Conservation (phyloP, 2,113 vertebrate genomes). For the Gasterosteus aculeatus region DNA sequence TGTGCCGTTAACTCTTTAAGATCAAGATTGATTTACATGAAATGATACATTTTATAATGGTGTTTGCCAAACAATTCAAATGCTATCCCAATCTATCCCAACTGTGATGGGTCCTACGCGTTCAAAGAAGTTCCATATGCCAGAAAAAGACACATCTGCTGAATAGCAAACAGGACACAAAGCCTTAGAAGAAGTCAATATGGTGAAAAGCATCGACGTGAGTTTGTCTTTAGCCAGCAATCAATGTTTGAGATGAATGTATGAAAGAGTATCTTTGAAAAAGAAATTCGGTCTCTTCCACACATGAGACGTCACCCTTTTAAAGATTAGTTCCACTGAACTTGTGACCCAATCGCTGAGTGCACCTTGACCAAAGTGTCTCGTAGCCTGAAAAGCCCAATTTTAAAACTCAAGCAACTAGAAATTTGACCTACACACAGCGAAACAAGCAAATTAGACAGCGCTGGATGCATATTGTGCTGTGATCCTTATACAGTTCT, state of each 20-base stretch:
- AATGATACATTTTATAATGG: not conserved
- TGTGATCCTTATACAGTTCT: constrained; percentile 1
- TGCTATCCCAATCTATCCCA: no score
- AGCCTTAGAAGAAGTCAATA: not conserved
- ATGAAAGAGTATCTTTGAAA: constrained; percentile 1
- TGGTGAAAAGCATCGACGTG: no score
- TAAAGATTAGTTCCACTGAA: constrained; percentile 16
- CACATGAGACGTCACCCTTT: constrained; percentile 36
- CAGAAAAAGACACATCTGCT: not conserved
- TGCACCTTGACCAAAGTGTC: constrained; percentile 19
- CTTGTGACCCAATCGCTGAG: constrained; percentile 22
- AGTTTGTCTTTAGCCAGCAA: not conserved
- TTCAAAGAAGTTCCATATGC: not conserved
- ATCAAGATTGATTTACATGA: not conserved
- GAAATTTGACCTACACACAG: constrained; percentile 46
- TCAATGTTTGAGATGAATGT: not conserved
- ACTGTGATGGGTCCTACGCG: no score
- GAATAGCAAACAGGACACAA: not conserved
- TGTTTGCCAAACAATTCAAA: not conserved
- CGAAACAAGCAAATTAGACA: constrained; percentile 7
- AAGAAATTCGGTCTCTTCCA: not conserved
- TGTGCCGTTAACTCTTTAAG: not conserved
- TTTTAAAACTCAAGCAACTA: constrained; percentile 46
- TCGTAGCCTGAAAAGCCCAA: constrained; percentile 31
- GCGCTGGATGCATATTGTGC: not conserved